Conservation (phyloP, 1,140 invertebrate genomes). For the Dendrolimus punctatus region DNA sequence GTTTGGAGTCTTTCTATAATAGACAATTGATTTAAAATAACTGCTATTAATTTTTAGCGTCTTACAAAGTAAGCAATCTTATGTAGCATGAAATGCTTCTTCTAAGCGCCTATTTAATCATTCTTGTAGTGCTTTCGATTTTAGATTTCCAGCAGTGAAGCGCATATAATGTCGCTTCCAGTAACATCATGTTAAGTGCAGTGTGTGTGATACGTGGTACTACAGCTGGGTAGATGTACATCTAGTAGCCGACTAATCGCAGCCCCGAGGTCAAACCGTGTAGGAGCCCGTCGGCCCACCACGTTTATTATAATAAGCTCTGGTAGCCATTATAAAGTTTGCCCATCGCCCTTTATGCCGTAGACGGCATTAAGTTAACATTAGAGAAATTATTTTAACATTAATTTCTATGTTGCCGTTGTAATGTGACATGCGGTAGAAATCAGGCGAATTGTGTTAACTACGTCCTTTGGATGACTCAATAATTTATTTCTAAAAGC, state of each 20-base stretch:
- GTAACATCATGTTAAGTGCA: slow-evolving; percentile 4
- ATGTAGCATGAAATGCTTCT: too few relatives aligned
- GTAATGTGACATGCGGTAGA: slow-evolving; percentile 6
- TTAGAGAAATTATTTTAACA: slow-evolving; percentile 43
- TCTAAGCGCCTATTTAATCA: too few relatives aligned
- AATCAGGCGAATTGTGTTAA: not conserved
- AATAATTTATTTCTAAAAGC: too few relatives aligned
- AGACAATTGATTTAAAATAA: too few relatives aligned
- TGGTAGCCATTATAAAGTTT: slow-evolving; percentile 45
- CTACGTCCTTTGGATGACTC: too few relatives aligned
- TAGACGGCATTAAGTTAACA: slow-evolving; percentile 16
- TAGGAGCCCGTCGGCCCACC: slow-evolving; percentile 41
- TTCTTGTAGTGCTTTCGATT: too few relatives aligned
- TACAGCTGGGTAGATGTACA: slow-evolving; percentile 20
- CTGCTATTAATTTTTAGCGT: too few relatives aligned
- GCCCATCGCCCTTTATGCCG: slow-evolving; percentile 42
- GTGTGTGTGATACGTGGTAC: slow-evolving; percentile 28
- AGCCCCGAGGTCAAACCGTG: slow-evolving; percentile 54
- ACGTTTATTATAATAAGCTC: slow-evolving; percentile 64
- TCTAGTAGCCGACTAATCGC: slow-evolving; percentile 58
- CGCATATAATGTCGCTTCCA: not conserved
- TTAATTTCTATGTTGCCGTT: slow-evolving; percentile 16
- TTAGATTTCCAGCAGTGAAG: not conserved
- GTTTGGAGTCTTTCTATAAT: too few relatives aligned
- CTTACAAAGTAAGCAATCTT: too few relatives aligned